Conservation (phyloP, 53 echinoderm and acorn worm species). For the Astropecten irregularis region DNA sequence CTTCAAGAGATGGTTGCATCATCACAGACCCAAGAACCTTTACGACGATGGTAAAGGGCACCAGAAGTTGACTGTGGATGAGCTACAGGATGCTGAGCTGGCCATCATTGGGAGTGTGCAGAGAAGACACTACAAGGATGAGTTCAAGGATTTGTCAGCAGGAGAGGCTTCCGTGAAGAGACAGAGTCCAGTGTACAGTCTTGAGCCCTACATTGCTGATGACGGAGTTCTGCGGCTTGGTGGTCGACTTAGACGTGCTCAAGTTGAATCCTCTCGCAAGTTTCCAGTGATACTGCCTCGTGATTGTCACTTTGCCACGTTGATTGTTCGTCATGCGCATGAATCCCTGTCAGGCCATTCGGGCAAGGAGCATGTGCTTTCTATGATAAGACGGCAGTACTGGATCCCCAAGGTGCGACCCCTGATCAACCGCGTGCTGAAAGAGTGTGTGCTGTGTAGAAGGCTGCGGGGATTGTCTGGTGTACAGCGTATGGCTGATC, state of each 20-base stretch:
- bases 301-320: constrained; percentile 1
- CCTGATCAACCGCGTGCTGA: constrained; percentile 20
- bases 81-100: constrained; percentile 42
- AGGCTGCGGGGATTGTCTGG: neutral
- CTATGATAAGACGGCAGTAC: constrained; percentile 19
- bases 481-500: constrained; percentile 52
- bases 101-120: constrained; percentile 48
- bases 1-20: neutral
- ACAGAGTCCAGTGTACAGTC: constrained; percentile 1
- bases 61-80: constrained; percentile 11
- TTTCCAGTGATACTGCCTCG: constrained; percentile 53
- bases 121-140: neutral
- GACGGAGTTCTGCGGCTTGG: constrained; percentile 30
- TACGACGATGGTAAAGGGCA: neutral
- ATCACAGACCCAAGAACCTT: neutral
- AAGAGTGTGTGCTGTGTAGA: constrained; percentile 37
- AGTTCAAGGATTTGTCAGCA: constrained; percentile 6
- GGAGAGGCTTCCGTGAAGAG: neutral
- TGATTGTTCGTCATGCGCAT: constrained; percentile 44
- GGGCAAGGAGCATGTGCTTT: constrained; percentile 53
- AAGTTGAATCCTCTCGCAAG: constrained; percentile 7
- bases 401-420: constrained; percentile 39
- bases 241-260: constrained; percentile 50
- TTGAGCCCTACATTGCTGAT: constrained; percentile 24
- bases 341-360: constrained; percentile 27